Conservation (phyloP, 1,140 invertebrate genomes). For the Zophobas atratus region DNA sequence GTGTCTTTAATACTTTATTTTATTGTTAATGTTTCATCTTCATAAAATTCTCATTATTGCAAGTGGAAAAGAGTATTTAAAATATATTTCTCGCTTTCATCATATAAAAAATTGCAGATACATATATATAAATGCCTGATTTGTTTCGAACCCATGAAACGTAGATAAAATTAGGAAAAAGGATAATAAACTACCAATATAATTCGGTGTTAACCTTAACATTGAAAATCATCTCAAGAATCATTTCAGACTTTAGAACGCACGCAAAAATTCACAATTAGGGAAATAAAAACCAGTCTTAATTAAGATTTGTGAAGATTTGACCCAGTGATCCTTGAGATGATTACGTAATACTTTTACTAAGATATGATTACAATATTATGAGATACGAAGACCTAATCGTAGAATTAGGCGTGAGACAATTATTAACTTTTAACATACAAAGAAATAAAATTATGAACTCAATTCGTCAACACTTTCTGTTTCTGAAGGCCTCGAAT, state of each 20-base stretch:
- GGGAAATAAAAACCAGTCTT: slow-evolving; percentile 29
- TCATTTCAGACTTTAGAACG: not conserved
- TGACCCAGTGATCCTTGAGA: slow-evolving; percentile 6
- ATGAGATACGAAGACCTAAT: slow-evolving; percentile 11
- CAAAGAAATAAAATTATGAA: slow-evolving; percentile 12
- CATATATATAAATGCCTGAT: not conserved
- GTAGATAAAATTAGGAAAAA: slow-evolving; percentile 11
- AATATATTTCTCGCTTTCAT: slow-evolving; percentile 43
- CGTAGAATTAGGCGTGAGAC: slow-evolving; percentile 28
- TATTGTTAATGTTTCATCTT: slow-evolving; percentile 36
- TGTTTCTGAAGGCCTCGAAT: slow-evolving; percentile 2
- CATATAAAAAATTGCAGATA: slow-evolving; percentile 40
- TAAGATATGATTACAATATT: slow-evolving; percentile 29
- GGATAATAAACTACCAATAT: slow-evolving; percentile 26
- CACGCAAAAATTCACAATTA: not conserved
- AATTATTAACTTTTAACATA: slow-evolving; percentile 18
- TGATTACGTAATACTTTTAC: slow-evolving; percentile 22
- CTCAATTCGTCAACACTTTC: not conserved
- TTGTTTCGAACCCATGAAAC: slow-evolving; percentile 6
- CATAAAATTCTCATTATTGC: slow-evolving; percentile 47
- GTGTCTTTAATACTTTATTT: slow-evolving; percentile 35
- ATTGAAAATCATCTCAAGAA: slow-evolving; percentile 13
- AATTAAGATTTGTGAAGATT: not conserved
- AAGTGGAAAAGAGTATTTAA: slow-evolving; percentile 57
- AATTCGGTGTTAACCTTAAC: slow-evolving; percentile 46